Percentiles rank a stretch among this genome's conserved stretches.
Conservation (phyloP, 2,888 invertebrate genomes). For the Unio delphinus region DNA sequence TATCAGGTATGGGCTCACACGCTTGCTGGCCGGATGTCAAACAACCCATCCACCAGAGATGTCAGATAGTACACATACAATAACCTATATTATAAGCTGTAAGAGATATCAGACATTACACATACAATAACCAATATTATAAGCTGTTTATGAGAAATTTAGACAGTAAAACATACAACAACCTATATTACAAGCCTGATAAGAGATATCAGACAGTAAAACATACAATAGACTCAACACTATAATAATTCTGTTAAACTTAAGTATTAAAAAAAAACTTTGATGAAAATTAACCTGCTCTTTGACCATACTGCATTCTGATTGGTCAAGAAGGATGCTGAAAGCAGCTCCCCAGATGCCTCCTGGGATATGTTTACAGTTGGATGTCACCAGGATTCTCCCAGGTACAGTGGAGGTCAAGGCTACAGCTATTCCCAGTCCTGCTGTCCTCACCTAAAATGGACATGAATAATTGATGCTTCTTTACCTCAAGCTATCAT, state of each 20-base stretch:
- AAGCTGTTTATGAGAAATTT: no score
- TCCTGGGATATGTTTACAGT: slow-evolving; percentile 68
- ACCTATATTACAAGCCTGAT: no score
- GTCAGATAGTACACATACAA: no score
- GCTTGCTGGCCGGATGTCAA: no score
- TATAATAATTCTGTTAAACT: not conserved
- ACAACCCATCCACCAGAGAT: no score
- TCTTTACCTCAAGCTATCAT: not conserved
- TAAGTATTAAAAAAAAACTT: not conserved
- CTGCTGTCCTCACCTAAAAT: slow-evolving; percentile 66
- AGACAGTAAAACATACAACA: no score
- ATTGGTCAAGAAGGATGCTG: slow-evolving; percentile 65
- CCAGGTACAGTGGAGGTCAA: slow-evolving; percentile 65
- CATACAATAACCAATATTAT: no score
- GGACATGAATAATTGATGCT: not conserved
- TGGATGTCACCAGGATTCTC: slow-evolving; percentile 61
- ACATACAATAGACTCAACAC: not conserved
- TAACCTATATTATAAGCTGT: no score
- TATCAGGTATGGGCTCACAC: no score
- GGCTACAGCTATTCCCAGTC: slow-evolving; percentile 67
- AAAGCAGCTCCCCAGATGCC: slow-evolving; percentile 70
- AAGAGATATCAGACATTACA: no score
- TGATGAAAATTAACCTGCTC: slow-evolving; percentile 60
- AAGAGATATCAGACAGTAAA: no score
- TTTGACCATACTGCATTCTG: slow-evolving; percentile 68